Evolutionary conservation across 2,797 vertebrate genomes (phyloP), one percentile per base, ranked within the genome.

Genomic region (Crenuchus spilurus): DNA sequence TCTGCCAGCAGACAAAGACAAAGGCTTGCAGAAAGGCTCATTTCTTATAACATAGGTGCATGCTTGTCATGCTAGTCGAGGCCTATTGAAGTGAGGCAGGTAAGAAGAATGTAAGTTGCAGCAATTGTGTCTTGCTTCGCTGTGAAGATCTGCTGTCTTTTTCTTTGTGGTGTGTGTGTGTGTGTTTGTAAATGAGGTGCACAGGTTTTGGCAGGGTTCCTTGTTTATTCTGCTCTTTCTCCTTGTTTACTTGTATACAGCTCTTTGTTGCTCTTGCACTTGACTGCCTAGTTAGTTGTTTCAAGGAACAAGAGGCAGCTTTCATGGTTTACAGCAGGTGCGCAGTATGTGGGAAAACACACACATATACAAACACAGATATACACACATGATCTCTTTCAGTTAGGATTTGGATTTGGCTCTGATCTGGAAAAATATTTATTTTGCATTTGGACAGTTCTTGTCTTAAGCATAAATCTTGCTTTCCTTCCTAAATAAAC

Each of bases 1-100:
- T 71, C 62, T 24, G 63, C 39, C 35, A 46, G 16, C 26, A 70
- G 58, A 74, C 64, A 70, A 70, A 58, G 6, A 39, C 62, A 55
- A 55, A 42, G 60, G 58, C 63, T 72, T 49, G 66, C 61, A 80
- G 72, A 70, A 70, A 60, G 28, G 24, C 41, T 28, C 72, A 75
- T 83, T 73, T 82, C 68, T 69, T 80, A 75, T 46, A 33, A 64
- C 55, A 74, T 72, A 75, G 81, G 78, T 83, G 72, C 65, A 70
- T 39, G 58, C 42, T 64, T 70, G 75, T 73, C 65, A 49, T 70
- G 55, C 66, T 76, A 70, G 42, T 78, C 76, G 60, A 52, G 63
- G 26, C 65, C 61, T 42, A 73, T 67, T 80, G 61, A 76, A 70
- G 49, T 9, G 33, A 55, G 52, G 18, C 31, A n/a, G 22, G 37